Evolutionary conservation across 53 echinoderm and acorn worm genomes (phyloP).

Genomic region (Glandiceps talaboti): DNA sequence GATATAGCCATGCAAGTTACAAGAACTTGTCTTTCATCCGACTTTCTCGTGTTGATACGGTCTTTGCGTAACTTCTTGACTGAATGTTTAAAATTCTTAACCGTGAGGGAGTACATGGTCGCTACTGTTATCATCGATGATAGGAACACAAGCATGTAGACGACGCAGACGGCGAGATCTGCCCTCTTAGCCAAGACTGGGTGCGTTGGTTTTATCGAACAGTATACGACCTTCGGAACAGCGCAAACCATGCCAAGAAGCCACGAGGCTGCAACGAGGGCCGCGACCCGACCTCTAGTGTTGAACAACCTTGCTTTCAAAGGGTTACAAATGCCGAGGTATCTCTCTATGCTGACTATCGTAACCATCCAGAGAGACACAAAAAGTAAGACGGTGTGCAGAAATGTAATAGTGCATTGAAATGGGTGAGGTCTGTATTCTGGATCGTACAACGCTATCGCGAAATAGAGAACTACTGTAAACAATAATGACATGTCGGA

Average conservation of each 20-base stretch:
- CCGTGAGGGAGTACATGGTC: background rate
- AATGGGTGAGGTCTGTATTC: background rate
- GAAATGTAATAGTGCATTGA: constrained; percentile 9
- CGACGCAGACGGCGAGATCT: background rate
- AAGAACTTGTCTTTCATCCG: background rate
- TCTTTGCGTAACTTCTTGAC: background rate
- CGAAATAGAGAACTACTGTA: background rate
- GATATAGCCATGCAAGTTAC: background rate
- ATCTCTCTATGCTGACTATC: constrained; percentile 26
- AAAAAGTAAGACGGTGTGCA: constrained; percentile 19
- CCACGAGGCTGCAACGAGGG: constrained; percentile 20
- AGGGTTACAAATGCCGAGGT: constrained; percentile 31
- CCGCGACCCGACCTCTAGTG: constrained; percentile 13
- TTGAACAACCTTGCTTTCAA: constrained; percentile 17
- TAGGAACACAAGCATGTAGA: background rate
- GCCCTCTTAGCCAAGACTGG: background rate
- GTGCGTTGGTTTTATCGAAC: background rate
- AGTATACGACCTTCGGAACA: background rate
- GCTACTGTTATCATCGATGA: background rate
- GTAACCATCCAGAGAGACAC: constrained; percentile 20
- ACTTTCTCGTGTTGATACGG: background rate
- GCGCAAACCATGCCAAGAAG: constrained; percentile 15
- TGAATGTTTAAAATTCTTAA: background rate
- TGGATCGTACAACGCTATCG: background rate
- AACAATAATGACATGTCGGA: constrained; percentile 12